Base-by-base conservation (phyloP, 2,888 invertebrate genomes). In the Andrena minutula region DNA sequence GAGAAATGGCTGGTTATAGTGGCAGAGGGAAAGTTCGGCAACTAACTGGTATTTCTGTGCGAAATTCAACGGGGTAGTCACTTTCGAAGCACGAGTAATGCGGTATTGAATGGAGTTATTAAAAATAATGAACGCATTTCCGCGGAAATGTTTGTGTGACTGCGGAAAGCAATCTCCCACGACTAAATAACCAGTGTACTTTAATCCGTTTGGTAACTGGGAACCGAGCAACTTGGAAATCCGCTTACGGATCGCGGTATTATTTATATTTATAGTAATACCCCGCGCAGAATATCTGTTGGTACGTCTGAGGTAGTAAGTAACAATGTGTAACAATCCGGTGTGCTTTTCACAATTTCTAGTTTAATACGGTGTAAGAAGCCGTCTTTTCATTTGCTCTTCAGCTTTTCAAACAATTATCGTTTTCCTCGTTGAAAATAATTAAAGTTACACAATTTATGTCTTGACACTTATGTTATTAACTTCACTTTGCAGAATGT, bases 201-300 rank as follows among this genome's bases (percentile, higher is more conserved):
- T 66, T 58, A 66, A 79, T 79, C 75, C 56, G 16, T 63, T 81
- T 78, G 51, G 60, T 28, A 75, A 66, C 61, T 75, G 26, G 28
- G 28, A 35, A 61, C 53, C 12, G 60, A 49, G 53, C 61, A 79
- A 68, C 70, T 63, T 49, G 65, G 28, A 71, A 82, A 79, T 82
- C 74, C 74, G 65, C 69, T 79, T 82, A 82, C 41, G 41, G 51
- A 58, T 66, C 16, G 20, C n/a, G 5, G 23, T 26, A 47, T 68
- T 64, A 73, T 69, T 78, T 73, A 61, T 78, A 73, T 73, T 78
- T n/a, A n/a, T 51, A 26, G 2, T 16, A 7, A 3, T 47, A n/a
- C 20, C 26, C n/a, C 3, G 10, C 2, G 32, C 12, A 7, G 10
- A 35, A 49, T 32, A 51, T 5, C 58, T 6, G 49, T 53, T 41